Conservation (phyloP, 1,140 invertebrate genomes). For the Lucilia cuprina region DNA sequence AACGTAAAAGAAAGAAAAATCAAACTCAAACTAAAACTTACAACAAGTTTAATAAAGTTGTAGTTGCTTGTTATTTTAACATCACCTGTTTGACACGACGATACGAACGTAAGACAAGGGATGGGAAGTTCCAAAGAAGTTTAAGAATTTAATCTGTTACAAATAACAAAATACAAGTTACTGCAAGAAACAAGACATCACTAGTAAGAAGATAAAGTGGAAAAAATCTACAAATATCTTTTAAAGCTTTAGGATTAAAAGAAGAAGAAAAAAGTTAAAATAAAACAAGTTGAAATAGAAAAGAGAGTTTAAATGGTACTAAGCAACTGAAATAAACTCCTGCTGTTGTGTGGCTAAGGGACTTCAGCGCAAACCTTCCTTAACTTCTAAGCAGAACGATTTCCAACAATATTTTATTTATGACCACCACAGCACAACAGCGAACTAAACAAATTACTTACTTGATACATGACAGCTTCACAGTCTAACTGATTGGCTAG, state of each 20-base stretch:
- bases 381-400: no score
- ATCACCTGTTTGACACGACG: background rate
- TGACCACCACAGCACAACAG: background rate
- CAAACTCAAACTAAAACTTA: background rate
- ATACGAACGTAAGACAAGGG: no score
- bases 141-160: background rate
- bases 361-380: no score
- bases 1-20: background rate
- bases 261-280: background rate
- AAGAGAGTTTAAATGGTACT: no score
- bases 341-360: no score
- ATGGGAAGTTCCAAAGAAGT: no score
- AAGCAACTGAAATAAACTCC: no score
- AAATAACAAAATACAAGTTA: background rate
- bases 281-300: no score
- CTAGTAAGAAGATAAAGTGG: background rate
- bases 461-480: background rate
- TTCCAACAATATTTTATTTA: background rate
- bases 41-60: conserved; percentile 2
- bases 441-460: conserved; percentile 11
- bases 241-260: conserved; percentile 4
- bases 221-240: background rate
- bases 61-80: background rate
- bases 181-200: background rate
- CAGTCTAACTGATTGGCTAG: no score